These are phyloP conservation scores for Tragelaphus eurycerus DNA, from an alignment of 2,797 vertebrate genomes.

Conservation along the genomic window DNA sequence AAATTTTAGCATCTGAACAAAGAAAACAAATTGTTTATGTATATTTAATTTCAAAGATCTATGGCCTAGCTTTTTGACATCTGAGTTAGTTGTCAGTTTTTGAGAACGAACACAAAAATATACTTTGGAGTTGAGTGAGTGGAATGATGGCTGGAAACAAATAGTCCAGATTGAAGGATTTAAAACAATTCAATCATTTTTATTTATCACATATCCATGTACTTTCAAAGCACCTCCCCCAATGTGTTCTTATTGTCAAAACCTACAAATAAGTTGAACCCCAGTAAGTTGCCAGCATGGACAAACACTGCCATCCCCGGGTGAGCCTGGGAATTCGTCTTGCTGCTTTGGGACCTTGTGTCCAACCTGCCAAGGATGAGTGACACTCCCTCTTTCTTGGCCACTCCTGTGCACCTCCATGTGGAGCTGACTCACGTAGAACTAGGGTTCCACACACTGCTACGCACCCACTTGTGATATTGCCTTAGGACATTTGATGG, in stretches of 20 bases:
- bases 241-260: neutral
- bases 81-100: neutral
- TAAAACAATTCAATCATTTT: neutral
- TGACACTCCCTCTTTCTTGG: neutral
- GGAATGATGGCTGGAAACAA: neutral
- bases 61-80: neutral
- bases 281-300: neutral
- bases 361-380: neutral
- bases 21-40: neutral
- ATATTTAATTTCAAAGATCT: neutral
- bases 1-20: conserved; percentile 8
- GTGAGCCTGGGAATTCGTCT: conserved; percentile 19
- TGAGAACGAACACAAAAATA: neutral
- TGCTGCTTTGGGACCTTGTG: neutral
- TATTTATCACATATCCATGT: neutral
- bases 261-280: neutral
- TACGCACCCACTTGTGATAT: neutral
- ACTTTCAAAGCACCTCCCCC: neutral
- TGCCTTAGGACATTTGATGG: neutral
- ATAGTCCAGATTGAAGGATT: neutral
- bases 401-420: neutral
- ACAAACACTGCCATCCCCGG: conserved; percentile 52
- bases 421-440: no score
- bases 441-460: neutral
- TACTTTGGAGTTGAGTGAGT: neutral